Conservation (phyloP, 2,113 vertebrate genomes). For the Cervus canadensis region DNA sequence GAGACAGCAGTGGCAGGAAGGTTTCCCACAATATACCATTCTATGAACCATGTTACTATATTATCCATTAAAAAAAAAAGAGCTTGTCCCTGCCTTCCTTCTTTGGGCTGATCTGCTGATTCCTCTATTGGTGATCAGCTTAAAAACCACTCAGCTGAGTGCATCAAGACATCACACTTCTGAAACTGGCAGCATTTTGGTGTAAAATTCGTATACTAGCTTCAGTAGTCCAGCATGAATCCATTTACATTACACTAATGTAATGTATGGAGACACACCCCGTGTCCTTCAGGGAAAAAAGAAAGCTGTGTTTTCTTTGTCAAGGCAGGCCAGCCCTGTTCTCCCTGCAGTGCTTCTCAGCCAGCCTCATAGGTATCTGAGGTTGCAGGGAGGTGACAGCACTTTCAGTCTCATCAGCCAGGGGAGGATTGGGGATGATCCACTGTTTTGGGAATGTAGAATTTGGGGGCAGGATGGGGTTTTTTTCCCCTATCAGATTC, state of each 20-base stretch:
- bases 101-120: neutral
- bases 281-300: neutral
- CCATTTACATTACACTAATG: neutral
- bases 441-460: neutral
- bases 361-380: neutral
- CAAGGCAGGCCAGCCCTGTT: neutral
- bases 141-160: neutral
- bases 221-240: neutral
- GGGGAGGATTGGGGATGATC: neutral
- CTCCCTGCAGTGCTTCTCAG: neutral
- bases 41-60: neutral
- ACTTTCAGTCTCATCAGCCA: neutral
- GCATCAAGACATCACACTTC: neutral
- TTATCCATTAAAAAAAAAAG: neutral
- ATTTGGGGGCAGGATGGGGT: neutral
- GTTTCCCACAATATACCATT: neutral
- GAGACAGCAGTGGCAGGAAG: neutral
- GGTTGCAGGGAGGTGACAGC: no score
- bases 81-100: neutral
- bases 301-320: neutral
- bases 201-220: neutral
- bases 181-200: neutral
- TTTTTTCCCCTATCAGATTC: neutral
- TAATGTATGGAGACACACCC: neutral
- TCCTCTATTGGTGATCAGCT: neutral